These are phyloP conservation scores for Cheilosia variabilis DNA, from an alignment of 2,888 invertebrate species.

Conservation along the genomic window DNA sequence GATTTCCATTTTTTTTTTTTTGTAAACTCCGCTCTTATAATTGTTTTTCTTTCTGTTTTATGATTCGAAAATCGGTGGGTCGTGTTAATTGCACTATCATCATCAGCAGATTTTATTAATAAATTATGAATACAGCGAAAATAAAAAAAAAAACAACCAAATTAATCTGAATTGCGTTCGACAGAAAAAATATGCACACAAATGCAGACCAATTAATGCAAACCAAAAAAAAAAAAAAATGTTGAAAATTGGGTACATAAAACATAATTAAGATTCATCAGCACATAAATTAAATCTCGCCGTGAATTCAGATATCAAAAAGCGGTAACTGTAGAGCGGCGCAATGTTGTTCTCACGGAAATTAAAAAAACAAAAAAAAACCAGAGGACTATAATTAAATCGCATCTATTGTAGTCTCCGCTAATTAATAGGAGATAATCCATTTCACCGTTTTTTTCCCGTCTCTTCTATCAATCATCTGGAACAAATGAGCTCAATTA, in stretches of 20 bases:
- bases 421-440: slow-evolving; percentile 4
- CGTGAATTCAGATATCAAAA: neutral
- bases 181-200: slow-evolving; percentile 16
- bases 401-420: neutral
- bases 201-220: slow-evolving; percentile 51
- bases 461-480: neutral
- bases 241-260: neutral
- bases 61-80: slow-evolving; percentile 32
- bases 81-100: slow-evolving; percentile 66
- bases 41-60: slow-evolving; percentile 33
- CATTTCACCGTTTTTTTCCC: neutral
- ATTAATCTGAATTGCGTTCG: slow-evolving; percentile 30
- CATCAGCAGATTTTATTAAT: slow-evolving; percentile 72
- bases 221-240: neutral
- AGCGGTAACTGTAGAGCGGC: neutral
- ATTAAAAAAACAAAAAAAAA: neutral
- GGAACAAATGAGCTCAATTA: slow-evolving; percentile 33
- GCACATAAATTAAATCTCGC: slow-evolving; percentile 43
- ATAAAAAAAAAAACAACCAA: slow-evolving; percentile 1
- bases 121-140: slow-evolving; percentile 21
- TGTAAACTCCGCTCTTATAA: slow-evolving; percentile 29
- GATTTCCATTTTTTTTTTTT: slow-evolving; percentile 42
- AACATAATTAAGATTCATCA: slow-evolving; percentile 62
- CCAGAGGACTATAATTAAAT: neutral
- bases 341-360: neutral